Base-by-base conservation (phyloP, 2,797 vertebrate species). In the Pseudomugil gertrudae region DNA sequence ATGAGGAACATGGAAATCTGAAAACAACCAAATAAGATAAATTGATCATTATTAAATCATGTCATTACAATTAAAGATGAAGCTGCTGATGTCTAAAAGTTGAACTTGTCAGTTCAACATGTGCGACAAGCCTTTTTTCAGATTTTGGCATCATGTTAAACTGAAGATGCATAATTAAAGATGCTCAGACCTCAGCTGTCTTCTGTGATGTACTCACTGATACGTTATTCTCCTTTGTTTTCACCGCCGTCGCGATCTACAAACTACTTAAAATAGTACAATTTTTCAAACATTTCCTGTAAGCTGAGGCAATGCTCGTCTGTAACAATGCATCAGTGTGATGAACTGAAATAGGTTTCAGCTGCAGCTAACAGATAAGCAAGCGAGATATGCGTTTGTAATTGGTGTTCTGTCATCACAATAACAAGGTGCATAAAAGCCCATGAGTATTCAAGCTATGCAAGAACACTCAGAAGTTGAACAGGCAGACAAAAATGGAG, bases 381-480 rank as follows among this genome's bases (percentile, higher is more conserved):
- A 75, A 78, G 69, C 11, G 14, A 79, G 78, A 78, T 80, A 72
- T 57, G 66, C 69, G 66, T 82, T 81, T 70, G 69, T 82, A 84
- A 89, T 85, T 83, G 83, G 84, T 85, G 85, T 85, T 86, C 81
- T 84, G 80, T 88, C 84, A 79, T 89, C 72, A 65, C 66, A 83
- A 81, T 79, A 79, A 88, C 80, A 82, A 85, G 81, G 71, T 78
- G 79, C 78, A 72, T 40, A 70, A 78, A 84, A 68, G 57, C 85
- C 73, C 79, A 36, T 53, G 84, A 78, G 81, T 81, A 82, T 84
- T 77, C 59, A 9, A 81, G 74, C 72, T 59, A 53, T 54, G 69
- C 8, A 66, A 74, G 72, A 62, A 55, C 45, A 72, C 72, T 81
- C 62, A 61, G 58, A 87, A 74, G 72, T 76, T 61, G 59, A 80